Conservation (phyloP, 2,113 vertebrate species). For the Edolisoma coerulescens region DNA sequence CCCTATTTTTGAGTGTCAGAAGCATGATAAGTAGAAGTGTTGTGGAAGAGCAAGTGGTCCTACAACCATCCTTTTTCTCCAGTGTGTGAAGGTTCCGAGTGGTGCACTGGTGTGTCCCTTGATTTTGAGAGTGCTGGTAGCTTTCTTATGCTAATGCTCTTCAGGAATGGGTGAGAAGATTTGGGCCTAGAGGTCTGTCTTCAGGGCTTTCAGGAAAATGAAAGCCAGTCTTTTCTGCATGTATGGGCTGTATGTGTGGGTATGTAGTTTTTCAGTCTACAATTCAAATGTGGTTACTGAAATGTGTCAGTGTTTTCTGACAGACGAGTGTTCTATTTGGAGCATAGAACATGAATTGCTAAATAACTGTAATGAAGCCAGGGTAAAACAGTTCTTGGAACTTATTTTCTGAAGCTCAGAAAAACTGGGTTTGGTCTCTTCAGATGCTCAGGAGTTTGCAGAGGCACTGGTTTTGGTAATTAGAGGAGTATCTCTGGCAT, state of each 20-base stretch:
- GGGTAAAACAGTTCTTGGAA: not conserved
- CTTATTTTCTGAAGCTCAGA: not conserved
- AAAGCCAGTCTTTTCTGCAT: not conserved
- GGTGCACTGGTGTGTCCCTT: not conserved
- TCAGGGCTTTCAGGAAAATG: not conserved
- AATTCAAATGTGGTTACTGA: not conserved
- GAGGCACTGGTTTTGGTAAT: not conserved
- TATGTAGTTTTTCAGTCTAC: not conserved
- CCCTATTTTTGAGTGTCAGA: not conserved
- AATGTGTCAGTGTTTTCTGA: not conserved
- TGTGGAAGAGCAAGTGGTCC: not conserved
- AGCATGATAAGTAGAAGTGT: not conserved
- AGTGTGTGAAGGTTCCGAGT: not conserved
- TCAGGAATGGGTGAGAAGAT: not conserved
- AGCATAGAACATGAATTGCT: not conserved
- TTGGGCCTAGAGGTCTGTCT: not conserved
- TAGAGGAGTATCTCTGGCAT: not conserved
- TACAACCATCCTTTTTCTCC: not conserved
- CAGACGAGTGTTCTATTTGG: not conserved
- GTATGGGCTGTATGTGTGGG: not conserved
- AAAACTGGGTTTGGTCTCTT: not conserved
- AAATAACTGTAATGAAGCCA: not conserved
- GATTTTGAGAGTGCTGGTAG: not conserved
- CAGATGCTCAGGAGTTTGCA: not conserved
- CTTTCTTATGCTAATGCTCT: not conserved